Evolutionary conservation across 2,797 vertebrate species (phyloP).

Genomic region (Setipinna tenuifilis): DNA sequence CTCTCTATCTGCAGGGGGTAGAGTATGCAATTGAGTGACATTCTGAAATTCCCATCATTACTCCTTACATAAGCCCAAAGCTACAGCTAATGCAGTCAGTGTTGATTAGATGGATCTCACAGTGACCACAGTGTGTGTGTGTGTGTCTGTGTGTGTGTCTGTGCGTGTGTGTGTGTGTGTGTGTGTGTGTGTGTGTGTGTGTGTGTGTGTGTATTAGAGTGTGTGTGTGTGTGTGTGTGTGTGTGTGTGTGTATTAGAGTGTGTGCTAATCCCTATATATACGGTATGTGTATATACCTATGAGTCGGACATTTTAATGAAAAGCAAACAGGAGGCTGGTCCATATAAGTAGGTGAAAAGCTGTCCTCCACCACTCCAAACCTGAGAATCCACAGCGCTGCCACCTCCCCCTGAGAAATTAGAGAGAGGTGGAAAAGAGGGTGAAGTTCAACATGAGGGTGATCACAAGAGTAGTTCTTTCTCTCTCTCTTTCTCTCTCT

Average conservation of each 20-base stretch:
- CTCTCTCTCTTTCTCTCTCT: conserved; percentile 12
- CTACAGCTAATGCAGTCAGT: neutral
- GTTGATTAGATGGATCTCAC: neutral
- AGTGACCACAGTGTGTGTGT: neutral
- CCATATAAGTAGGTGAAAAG: neutral
- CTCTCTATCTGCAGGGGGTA: neutral
- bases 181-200: neutral
- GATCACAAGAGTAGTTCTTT: neutral
- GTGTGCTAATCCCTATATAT: too few relatives aligned
- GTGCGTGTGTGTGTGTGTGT: conserved; percentile 9
- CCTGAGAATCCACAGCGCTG: too few relatives aligned
- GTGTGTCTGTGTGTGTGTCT: neutral
- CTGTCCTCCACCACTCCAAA: neutral
- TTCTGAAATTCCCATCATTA: conserved; percentile 6
- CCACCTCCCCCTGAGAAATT: neutral
- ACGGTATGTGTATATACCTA: conserved; percentile 25
- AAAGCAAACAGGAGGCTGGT: neutral
- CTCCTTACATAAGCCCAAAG: neutral
- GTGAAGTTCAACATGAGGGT: neutral
- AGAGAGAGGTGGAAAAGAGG: neutral
- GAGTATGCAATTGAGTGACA: neutral
- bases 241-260: neutral
- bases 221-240: neutral
- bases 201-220: neutral
- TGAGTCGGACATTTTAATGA: neutral